Conservation (phyloP, 2,797 vertebrate species). For the Crenichthys baileyi region DNA sequence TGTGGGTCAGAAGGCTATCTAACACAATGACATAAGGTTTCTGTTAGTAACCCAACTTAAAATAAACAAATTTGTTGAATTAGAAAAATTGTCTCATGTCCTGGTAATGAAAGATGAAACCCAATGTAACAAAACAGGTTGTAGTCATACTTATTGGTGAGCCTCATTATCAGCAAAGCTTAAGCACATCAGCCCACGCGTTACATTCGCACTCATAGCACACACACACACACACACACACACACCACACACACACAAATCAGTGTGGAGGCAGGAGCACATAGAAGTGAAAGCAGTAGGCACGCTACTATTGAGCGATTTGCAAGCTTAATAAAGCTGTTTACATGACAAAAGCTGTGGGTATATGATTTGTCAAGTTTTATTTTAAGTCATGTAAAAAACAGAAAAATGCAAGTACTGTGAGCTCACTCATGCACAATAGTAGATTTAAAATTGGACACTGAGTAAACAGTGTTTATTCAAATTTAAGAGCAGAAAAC, state of each 20-base stretch:
- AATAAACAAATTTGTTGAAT: constrained; percentile 21
- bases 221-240: constrained; percentile 43
- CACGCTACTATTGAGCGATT: constrained; percentile 41
- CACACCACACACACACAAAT: constrained; percentile 35
- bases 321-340: constrained; percentile 25
- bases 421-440: neutral
- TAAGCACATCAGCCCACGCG: constrained; percentile 64
- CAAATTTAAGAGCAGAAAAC: too few relatives aligned
- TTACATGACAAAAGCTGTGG: constrained; percentile 13
- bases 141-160: constrained; percentile 56
- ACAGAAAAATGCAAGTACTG: neutral
- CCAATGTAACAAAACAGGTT: constrained; percentile 47
- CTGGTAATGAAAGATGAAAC: constrained; percentile 40
- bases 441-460: neutral
- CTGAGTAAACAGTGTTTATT: too few relatives aligned
- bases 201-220: constrained; percentile 35
- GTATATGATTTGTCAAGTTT: neutral
- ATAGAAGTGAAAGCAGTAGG: constrained; percentile 56
- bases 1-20: too few relatives aligned
- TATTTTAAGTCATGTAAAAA: neutral
- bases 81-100: constrained; percentile 11
- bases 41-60: constrained; percentile 4
- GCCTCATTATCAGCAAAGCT: constrained; percentile 48
- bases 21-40: neutral
- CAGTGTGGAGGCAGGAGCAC: constrained; percentile 59